Conservation (phyloP, 2,797 vertebrate genomes). For the Nothura maculosa region DNA sequence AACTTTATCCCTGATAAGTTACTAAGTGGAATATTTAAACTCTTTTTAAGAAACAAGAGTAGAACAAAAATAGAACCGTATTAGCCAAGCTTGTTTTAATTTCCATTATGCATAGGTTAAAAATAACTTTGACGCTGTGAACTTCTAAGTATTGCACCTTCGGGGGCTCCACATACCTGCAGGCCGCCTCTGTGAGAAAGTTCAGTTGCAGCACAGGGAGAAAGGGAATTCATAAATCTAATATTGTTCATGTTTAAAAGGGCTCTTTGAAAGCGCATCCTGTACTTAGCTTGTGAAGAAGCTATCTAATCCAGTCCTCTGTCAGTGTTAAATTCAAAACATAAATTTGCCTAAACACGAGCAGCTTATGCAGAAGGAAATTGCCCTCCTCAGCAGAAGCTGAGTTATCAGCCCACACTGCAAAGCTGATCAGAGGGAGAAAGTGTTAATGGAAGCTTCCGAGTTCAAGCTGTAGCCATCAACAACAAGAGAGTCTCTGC, state of each 20-base stretch:
- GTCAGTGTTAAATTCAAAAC: neutral
- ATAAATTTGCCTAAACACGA: neutral
- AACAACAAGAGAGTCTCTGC: neutral
- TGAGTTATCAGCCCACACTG: neutral
- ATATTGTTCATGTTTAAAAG: neutral
- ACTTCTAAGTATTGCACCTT: neutral
- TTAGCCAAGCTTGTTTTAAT: neutral
- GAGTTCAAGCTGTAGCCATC: neutral
- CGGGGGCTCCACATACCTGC: neutral
- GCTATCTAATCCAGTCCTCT: neutral
- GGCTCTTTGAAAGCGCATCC: neutral
- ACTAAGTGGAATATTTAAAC: neutral
- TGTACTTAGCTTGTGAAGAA: neutral
- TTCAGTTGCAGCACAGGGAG: neutral
- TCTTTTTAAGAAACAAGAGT: neutral
- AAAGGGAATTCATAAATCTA: neutral
- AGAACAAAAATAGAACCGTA: neutral
- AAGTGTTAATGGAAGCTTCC: neutral
- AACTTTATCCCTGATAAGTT: neutral
- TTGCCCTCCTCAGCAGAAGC: neutral
- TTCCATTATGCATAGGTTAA: neutral
- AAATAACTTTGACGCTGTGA: neutral
- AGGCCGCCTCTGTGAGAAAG: neutral
- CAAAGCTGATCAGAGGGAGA: neutral
- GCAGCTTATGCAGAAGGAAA: accelerated